These are phyloP conservation scores for Thereva nobilitata DNA, from an alignment of 2,888 invertebrate genomes.

Conservation along the genomic window DNA sequence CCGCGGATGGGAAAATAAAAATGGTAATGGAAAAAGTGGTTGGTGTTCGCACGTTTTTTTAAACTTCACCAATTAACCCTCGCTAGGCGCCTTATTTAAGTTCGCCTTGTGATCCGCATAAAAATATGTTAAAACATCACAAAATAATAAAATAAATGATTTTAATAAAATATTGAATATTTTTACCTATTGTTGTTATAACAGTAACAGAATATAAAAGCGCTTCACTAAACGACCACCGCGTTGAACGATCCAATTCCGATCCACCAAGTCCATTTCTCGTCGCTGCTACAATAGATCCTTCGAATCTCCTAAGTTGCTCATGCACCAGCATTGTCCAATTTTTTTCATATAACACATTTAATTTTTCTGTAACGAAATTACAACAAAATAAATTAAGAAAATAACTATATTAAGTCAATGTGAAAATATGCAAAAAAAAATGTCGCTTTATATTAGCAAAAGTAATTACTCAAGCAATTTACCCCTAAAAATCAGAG, in stretches of 20 bases:
- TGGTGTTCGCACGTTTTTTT: too few species aligned
- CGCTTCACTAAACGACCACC: slow-evolving; percentile 83
- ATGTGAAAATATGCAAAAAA: too few species aligned
- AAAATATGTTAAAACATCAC: not conserved
- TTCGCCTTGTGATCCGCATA: too few species aligned
- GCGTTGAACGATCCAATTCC: slow-evolving; percentile 40
- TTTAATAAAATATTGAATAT: not conserved
- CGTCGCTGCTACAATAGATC: slow-evolving; percentile 76
- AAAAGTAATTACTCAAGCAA: too few species aligned
- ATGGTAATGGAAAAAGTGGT: too few species aligned
- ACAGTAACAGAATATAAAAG: slow-evolving; percentile 83
- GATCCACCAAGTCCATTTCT: slow-evolving; percentile 57
- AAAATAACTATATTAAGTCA: not conserved
- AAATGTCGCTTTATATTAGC: too few species aligned
- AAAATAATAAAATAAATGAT: not conserved
- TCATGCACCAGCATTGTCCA: slow-evolving; percentile 81
- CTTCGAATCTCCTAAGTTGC: slow-evolving; percentile 78
- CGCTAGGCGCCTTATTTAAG: too few species aligned
- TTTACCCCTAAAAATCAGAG: too few species aligned
- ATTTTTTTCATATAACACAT: slow-evolving; percentile 81
- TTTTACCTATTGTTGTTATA: slow-evolving; percentile 86
- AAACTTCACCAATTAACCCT: too few species aligned
- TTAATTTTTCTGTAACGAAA: slow-evolving; percentile 68
- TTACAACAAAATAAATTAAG: slow-evolving; percentile 27
- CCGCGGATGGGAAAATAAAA: too few species aligned